phyloP scores from a whole-genome alignment of 2,888 invertebrate genomes.

The Coenonympha glycerion region DNA sequence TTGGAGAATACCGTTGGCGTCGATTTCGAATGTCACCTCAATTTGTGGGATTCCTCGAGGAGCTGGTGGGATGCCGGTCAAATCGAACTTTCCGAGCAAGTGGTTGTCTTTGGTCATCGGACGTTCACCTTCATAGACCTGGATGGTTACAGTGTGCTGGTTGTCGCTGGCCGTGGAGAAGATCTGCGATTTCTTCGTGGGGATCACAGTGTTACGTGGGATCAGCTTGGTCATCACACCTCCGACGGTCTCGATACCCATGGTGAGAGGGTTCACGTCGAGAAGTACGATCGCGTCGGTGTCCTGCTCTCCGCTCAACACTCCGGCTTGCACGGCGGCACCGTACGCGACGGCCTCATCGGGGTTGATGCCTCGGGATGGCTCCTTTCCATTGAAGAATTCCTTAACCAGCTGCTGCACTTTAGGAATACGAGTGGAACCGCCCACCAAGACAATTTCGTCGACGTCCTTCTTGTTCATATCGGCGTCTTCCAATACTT shows the following conservation, averaged over 20 bases:
- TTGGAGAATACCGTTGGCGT: constrained; percentile 95
- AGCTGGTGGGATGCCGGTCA: constrained; percentile 97
- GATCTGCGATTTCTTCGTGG: constrained; percentile 99
- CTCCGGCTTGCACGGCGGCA: constrained; percentile 98
- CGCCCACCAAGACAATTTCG: constrained; percentile 99
- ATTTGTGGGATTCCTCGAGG: constrained; percentile 95
- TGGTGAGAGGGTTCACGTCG: constrained; percentile 98
- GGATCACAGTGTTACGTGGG: constrained; percentile 98
- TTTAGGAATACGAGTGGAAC: constrained; percentile 99
- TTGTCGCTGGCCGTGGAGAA: constrained; percentile 99
- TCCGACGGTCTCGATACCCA: constrained; percentile 99
- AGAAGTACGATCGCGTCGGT: constrained; percentile 96
- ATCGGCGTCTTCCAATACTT: constrained; percentile 98
- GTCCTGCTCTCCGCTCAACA: constrained; percentile 97
- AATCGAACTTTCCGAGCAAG: constrained; percentile 97
- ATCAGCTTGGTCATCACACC: constrained; percentile 99
- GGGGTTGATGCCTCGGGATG: constrained; percentile 97
- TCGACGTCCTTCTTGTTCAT: constrained; percentile 99
- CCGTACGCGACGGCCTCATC: constrained; percentile 99
- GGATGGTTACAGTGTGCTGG: constrained; percentile 99
- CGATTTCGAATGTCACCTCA: constrained; percentile 95
- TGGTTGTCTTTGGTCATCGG: constrained; percentile 99
- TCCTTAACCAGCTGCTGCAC: constrained; percentile 95
- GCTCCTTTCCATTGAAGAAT: constrained; percentile 98
- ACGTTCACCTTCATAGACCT: constrained; percentile 98